Percentiles rank a stretch among this genome's conserved stretches.
Conservation (phyloP, 2,797 vertebrate species). For the Rhinatrema bivittatum region DNA sequence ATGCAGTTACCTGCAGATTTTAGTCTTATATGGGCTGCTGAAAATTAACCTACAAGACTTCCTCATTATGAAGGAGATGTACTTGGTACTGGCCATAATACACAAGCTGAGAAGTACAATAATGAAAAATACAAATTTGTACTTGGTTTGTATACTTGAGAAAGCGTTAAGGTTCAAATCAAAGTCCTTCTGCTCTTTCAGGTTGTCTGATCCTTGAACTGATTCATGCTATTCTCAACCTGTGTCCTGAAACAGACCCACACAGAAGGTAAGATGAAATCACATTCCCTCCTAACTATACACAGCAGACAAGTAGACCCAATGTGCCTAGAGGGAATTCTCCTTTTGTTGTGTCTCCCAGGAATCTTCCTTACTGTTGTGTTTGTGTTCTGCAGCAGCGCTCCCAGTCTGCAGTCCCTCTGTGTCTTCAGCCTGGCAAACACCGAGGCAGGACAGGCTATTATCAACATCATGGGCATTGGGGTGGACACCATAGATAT, state of each 20-base stretch:
- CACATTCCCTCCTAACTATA: background rate
- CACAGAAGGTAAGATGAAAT: conserved; percentile 64
- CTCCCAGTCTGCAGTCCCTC: conserved; percentile 84
- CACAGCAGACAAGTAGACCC: background rate
- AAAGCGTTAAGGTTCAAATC: too few relatives aligned
- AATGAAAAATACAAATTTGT: too few relatives aligned
- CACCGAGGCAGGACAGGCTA: conserved; percentile 90
- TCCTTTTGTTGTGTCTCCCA: background rate
- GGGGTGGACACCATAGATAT: conserved; percentile 93
- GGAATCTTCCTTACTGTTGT: background rate
- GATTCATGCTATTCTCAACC: conserved; percentile 91
- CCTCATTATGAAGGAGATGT: too few relatives aligned
- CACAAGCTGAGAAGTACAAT: too few relatives aligned
- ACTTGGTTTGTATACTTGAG: too few relatives aligned
- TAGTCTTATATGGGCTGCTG: too few relatives aligned
- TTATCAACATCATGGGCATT: conserved; percentile 94
- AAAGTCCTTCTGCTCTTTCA: conserved; percentile 35
- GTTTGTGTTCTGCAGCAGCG: conserved; percentile 40
- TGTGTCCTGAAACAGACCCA: conserved; percentile 82
- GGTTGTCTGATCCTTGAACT: conserved; percentile 90
- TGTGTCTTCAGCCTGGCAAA: conserved; percentile 95
- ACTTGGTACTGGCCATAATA: too few relatives aligned
- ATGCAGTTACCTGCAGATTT: too few relatives aligned
- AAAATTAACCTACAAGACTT: too few relatives aligned
- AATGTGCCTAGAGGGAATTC: background rate